These are phyloP conservation scores for Noctua janthina DNA, from an alignment of 2,888 invertebrate genomes.

Conservation along the genomic window DNA sequence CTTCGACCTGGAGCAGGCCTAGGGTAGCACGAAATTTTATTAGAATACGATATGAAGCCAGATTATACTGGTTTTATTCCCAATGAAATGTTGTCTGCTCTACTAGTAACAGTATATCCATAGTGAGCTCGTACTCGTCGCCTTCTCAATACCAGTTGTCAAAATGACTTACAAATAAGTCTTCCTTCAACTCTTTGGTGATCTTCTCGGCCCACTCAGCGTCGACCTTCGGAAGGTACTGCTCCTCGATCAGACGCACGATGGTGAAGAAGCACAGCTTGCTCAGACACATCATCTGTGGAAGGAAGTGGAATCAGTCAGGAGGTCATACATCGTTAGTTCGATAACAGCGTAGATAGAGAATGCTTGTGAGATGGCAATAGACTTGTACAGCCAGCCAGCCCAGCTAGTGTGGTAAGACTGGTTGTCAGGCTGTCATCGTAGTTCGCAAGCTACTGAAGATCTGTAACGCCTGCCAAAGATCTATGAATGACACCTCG, in stretches of 20 bases:
- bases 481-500: background rate
- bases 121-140: no score
- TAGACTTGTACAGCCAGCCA: background rate
- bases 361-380: background rate
- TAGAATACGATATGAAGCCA: no score
- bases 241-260: constrained; percentile 91
- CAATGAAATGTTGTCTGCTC: no score
- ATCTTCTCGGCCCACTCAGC: constrained; percentile 91
- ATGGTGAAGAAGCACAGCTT: constrained; percentile 92
- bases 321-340: background rate
- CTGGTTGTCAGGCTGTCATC: background rate
- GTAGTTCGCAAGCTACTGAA: background rate
- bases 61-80: no score
- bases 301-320: constrained; percentile 78
- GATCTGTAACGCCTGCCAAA: background rate
- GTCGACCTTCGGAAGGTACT: constrained; percentile 91
- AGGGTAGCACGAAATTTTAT: no score
- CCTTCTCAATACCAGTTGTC: background rate
- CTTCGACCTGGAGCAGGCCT: no score
- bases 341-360: background rate
- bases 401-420: background rate
- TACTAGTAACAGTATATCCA: no score
- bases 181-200: constrained; percentile 91
- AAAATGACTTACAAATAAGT: constrained; percentile 90
- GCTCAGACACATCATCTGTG: constrained; percentile 83